Evolutionary conservation across 2,888 invertebrate species (phyloP).

Genomic region (Sturmia bella): DNA sequence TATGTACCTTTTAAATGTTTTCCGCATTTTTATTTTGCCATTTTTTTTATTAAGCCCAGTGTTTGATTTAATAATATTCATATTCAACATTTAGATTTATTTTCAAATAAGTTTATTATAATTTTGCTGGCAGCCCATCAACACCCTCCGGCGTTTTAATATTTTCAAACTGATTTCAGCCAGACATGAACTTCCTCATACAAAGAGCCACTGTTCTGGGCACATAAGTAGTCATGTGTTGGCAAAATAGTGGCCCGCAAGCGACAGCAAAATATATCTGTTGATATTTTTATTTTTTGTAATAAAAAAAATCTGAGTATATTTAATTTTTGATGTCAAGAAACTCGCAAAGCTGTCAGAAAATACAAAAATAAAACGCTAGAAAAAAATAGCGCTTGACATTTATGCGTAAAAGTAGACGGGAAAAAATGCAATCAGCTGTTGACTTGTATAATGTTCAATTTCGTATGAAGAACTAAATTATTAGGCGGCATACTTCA

Average conservation of each 20-base stretch:
- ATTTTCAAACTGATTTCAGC: conserved; percentile 24
- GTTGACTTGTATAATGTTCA: too few relatives aligned
- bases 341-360: too few relatives aligned
- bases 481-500: too few relatives aligned
- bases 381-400: too few relatives aligned
- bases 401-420: too few relatives aligned
- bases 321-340: too few relatives aligned
- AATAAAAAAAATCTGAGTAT: too few relatives aligned
- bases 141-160: conserved; percentile 31
- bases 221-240: not conserved
- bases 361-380: too few relatives aligned
- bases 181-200: conserved; percentile 47
- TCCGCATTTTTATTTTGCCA: not conserved
- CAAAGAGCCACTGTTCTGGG: conserved; percentile 8
- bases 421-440: too few relatives aligned
- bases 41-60: not conserved
- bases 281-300: too few relatives aligned
- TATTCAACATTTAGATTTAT: conserved; percentile 31
- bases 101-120: conserved; percentile 34
- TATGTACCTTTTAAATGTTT: conserved; percentile 2
- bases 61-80: conserved; percentile 34
- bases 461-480: too few relatives aligned
- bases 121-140: conserved; percentile 48
- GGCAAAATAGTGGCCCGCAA: conserved; percentile 3
- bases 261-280: not conserved